Conservation (phyloP, 1,140 invertebrate species). For the Atta colombica region DNA sequence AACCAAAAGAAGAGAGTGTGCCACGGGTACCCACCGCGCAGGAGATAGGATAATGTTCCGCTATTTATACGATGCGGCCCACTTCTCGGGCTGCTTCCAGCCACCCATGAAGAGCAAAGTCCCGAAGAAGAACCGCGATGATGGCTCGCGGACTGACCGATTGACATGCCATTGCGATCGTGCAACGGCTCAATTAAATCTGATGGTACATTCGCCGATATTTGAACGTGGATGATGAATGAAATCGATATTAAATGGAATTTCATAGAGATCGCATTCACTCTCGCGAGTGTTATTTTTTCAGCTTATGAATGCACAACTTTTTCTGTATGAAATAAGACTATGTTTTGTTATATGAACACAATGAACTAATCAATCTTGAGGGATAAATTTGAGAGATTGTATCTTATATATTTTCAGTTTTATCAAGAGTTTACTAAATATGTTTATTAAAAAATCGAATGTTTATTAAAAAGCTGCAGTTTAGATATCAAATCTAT, state of each 20-base stretch:
- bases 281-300: neutral
- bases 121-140: conserved; percentile 17
- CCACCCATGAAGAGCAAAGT: conserved; percentile 70
- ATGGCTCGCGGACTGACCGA: conserved; percentile 39
- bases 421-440: neutral
- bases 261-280: neutral
- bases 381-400: neutral
- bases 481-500: no score
- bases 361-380: neutral
- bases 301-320: neutral
- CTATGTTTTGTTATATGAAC: neutral
- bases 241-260: neutral
- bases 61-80: conserved; percentile 71
- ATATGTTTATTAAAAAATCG: no score
- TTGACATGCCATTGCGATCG: conserved; percentile 42
- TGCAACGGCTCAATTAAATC: conserved; percentile 40
- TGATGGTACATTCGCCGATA: neutral
- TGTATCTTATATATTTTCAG: neutral
- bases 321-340: neutral
- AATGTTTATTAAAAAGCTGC: no score
- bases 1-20: conserved; percentile 31
- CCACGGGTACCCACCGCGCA: conserved; percentile 60
- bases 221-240: neutral
- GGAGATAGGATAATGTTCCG: conserved; percentile 76
- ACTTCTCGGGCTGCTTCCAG: conserved; percentile 64